Evolutionary conservation across 1,140 invertebrate genomes (phyloP).

Genomic region (Stegodyphus mimosarum): DNA sequence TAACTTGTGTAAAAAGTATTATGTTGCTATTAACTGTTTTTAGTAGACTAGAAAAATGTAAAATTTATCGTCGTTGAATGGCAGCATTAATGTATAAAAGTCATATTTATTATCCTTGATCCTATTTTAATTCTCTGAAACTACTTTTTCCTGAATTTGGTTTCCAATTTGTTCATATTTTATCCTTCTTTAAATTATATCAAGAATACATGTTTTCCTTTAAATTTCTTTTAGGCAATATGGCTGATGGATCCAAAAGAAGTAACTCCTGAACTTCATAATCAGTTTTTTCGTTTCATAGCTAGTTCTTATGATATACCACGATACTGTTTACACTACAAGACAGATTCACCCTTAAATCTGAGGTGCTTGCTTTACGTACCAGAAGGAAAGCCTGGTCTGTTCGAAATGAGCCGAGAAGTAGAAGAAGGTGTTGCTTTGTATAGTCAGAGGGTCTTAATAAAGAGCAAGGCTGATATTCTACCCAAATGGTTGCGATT

Average conservation of each 20-base stretch:
- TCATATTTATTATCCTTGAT: too few species aligned
- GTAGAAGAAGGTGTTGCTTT: conserved; percentile 82
- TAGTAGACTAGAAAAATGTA: too few species aligned
- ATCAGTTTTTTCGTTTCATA: conserved; percentile 88
- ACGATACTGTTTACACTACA: conserved; percentile 85
- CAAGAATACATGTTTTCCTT: not conserved
- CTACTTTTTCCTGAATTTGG: too few species aligned
- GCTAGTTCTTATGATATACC: conserved; percentile 86
- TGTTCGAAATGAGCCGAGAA: conserved; percentile 88
- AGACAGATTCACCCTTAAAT: conserved; percentile 89
- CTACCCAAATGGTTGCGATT: conserved; percentile 95
- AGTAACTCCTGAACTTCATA: conserved; percentile 85
- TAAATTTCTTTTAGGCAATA: conserved; percentile 76
- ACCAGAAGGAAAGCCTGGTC: conserved; percentile 81
- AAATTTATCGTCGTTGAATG: too few species aligned
- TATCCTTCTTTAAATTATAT: too few species aligned
- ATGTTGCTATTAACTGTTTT: too few species aligned
- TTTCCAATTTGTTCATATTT: too few species aligned
- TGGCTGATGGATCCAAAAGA: conserved; percentile 94
- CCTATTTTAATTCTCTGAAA: too few species aligned
- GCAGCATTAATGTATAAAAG: too few species aligned
- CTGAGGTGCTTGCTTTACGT: conserved; percentile 93
- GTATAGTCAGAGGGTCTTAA: conserved; percentile 87
- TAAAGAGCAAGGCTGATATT: conserved; percentile 90
- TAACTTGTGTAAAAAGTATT: too few species aligned